phyloP scores from a whole-genome alignment of 2,113 vertebrate species.

The Psammodynastes pulverulentus region DNA sequence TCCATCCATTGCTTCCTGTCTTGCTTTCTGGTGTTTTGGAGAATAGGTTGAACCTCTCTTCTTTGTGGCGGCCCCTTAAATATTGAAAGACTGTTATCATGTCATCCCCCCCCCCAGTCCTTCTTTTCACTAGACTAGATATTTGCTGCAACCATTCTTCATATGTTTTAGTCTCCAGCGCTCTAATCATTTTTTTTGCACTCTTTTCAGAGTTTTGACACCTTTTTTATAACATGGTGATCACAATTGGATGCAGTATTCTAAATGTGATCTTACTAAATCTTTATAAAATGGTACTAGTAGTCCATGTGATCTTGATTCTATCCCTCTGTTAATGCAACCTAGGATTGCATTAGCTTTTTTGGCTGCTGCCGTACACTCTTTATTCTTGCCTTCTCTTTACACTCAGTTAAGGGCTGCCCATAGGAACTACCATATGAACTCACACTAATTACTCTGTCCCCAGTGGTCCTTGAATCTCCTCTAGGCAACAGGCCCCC shows the following conservation, averaged over 20 bases:
- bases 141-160: not conserved
- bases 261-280: not conserved
- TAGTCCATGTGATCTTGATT: not conserved
- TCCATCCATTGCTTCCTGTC: not conserved
- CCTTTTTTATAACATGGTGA: not conserved
- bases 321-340: not conserved
- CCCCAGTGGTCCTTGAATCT: not conserved
- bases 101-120: not conserved
- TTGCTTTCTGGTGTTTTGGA: not conserved
- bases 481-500: not conserved
- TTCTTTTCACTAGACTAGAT: not conserved
- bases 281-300: not conserved
- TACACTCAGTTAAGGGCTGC: not conserved
- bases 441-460: not conserved
- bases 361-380: not conserved
- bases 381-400: not conserved
- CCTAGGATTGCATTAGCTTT: not conserved
- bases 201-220: not conserved
- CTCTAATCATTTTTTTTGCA: not conserved
- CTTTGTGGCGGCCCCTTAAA: not conserved
- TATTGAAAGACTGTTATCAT: not conserved
- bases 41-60: not conserved
- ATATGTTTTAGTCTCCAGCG: not conserved
- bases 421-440: not conserved
- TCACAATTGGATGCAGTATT: not conserved